Percentiles rank a stretch among this genome's conserved stretches.
Conservation (phyloP, 2,113 vertebrate genomes). For the Micronycteris hirsuta region DNA sequence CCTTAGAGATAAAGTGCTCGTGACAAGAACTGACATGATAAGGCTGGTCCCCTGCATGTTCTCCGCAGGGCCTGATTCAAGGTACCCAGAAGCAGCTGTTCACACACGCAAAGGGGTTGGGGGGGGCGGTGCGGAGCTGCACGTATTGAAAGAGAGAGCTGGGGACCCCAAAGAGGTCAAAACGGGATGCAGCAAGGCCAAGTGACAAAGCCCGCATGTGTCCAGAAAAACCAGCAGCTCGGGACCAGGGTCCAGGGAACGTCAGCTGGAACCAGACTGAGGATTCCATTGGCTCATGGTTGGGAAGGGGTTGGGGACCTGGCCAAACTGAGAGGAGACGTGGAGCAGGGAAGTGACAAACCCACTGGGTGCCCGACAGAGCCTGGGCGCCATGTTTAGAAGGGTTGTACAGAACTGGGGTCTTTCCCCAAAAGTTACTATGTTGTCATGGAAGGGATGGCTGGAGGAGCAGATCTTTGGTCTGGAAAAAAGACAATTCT, state of each 20-base stretch:
- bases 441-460: not conserved
- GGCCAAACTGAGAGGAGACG: not conserved
- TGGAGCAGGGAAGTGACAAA: not conserved
- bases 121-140: too few relatives aligned
- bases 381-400: not conserved
- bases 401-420: not conserved
- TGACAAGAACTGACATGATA: not conserved
- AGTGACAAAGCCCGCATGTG: not conserved
- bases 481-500: not conserved
- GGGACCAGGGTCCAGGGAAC: rapidly evolving
- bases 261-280: not conserved
- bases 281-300: not conserved
- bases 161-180: not conserved
- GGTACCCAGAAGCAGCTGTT: not conserved
- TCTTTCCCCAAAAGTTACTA: not conserved
- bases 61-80: not conserved
- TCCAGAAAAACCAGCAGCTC: not conserved
- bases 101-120: not conserved
- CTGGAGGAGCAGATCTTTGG: not conserved
- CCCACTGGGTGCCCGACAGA: not conserved
- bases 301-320: not conserved
- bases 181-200: not conserved
- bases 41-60: rapidly evolving
- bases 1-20: not conserved
- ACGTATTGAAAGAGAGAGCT: not conserved